Percentiles rank a stretch among this genome's conserved stretches.
Conservation (phyloP, 2,888 invertebrate species). For the Drosophila setosimentum region DNA sequence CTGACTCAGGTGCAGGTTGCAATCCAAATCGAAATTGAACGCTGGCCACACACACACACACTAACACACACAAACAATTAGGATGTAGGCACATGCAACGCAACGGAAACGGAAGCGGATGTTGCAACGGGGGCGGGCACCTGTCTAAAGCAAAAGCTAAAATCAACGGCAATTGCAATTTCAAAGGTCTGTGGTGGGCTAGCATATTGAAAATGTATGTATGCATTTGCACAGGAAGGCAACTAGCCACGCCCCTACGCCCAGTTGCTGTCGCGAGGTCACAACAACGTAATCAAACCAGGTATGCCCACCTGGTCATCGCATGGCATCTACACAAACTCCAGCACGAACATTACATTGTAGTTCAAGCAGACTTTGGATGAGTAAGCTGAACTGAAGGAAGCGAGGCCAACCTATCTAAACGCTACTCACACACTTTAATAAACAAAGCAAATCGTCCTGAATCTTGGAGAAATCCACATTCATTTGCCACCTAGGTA, state of each 20-base stretch:
- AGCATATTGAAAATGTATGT: constrained; percentile 24
- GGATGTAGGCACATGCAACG: constrained; percentile 37
- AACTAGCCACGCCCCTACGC: constrained; percentile 17
- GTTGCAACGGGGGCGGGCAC: constrained; percentile 45
- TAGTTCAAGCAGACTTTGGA: neutral
- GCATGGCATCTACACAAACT: neutral
- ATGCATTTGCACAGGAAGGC: neutral
- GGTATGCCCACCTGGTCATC: constrained; percentile 48
- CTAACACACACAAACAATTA: neutral
- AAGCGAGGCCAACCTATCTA: neutral
- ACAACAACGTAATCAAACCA: constrained; percentile 64
- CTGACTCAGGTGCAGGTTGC: constrained; percentile 16
- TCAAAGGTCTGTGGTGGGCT: constrained; percentile 25
- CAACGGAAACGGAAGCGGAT: constrained; percentile 59
- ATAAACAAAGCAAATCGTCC: neutral
- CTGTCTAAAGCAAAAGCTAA: constrained; percentile 30
- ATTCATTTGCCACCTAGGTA: neutral
- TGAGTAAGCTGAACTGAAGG: neutral
- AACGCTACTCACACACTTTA: neutral
- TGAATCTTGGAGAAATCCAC: neutral
- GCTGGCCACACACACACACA: constrained; percentile 27
- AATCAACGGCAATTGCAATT: constrained; percentile 44
- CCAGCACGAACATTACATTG: neutral
- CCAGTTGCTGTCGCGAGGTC: constrained; percentile 41
- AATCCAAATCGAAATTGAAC: constrained; percentile 58